Evolutionary conservation across 2,888 invertebrate species (phyloP), one percentile per base, ranked within the genome.

Genomic region (Sarcophaga variegata): DNA sequence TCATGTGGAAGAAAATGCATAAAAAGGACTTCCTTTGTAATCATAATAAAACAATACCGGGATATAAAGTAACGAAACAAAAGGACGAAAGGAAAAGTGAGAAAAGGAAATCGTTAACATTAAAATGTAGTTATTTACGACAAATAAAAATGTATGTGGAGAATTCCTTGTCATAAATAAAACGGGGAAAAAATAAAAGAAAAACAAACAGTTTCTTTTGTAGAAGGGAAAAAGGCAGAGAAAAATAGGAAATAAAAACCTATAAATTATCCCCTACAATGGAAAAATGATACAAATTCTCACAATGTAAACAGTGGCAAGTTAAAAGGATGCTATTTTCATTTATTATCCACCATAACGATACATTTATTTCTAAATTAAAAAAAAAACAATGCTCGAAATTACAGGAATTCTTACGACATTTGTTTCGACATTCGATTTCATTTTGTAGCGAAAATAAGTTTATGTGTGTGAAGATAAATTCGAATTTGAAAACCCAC

Each of bases 91-190:
- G 59, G 54, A 12, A 17, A 63, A n/a, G 6, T 69, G 54, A n/a
- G 14, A 67, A n/a, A 54, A 70, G 67, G 54, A 54, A 54, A 69
- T 70, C 62, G 49, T 71, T 63, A 71, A 64, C 20, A 70, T 70
- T 82, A 76, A 82, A 70, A 76, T 69, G 54, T 62, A n/a, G 63
- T 37, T 75, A 54, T 75, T 69, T 37, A 27, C 11, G 17, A 62
- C 10, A 62, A 62, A 62, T 62, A 22, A 62, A 62, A 62, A 62
- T 22, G 62, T 20, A 62, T 62, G 37, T 62, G 37, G 37, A 47
- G 10, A 70, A 45, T 14, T 76, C 64, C 25, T 71, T 77, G 25
- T 76, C 54, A 54, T 54, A 54, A 54, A 54, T 14, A 54, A 37
- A 37, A 37, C 37, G 37, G 10, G 1, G 10, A 37, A 14, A 54